Evolutionary conservation across 2,888 invertebrate species (phyloP).

Genomic region (Cantharis nigra): DNA sequence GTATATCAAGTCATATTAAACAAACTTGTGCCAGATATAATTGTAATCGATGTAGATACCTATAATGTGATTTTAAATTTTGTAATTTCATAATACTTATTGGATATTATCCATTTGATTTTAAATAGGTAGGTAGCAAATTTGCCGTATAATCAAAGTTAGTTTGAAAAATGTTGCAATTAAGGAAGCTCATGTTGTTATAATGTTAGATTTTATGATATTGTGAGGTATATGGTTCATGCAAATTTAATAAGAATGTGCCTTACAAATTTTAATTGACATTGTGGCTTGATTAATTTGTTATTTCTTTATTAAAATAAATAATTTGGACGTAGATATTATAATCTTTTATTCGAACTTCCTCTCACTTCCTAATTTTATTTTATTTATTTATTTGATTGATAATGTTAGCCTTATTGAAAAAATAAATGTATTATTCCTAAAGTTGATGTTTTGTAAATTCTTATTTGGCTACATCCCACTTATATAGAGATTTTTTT

Average conservation of each 20-base stretch:
- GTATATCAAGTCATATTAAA: slow-evolving; percentile 1
- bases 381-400: background rate
- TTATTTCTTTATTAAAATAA: slow-evolving; percentile 26
- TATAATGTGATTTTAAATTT: background rate
- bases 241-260: slow-evolving; percentile 14
- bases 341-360: background rate
- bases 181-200: background rate
- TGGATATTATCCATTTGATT: background rate
- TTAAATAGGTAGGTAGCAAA: background rate
- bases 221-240: background rate
- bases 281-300: slow-evolving; percentile 12
- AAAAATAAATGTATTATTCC: no score
- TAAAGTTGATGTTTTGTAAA: no score
- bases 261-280: slow-evolving; percentile 21
- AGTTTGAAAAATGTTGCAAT: background rate
- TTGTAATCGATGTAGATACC: background rate
- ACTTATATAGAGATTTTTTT: no score
- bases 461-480: no score
- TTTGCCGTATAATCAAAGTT: background rate
- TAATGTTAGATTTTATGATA: background rate
- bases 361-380: background rate
- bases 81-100: background rate
- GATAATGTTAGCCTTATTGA: no score
- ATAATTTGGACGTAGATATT: slow-evolving; percentile 7
- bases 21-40: background rate